Percentiles rank a stretch among this genome's conserved stretches.
Evolutionary conservation across 2,888 invertebrate genomes (phyloP).

Genomic region (Ormyrus rosae): DNA sequence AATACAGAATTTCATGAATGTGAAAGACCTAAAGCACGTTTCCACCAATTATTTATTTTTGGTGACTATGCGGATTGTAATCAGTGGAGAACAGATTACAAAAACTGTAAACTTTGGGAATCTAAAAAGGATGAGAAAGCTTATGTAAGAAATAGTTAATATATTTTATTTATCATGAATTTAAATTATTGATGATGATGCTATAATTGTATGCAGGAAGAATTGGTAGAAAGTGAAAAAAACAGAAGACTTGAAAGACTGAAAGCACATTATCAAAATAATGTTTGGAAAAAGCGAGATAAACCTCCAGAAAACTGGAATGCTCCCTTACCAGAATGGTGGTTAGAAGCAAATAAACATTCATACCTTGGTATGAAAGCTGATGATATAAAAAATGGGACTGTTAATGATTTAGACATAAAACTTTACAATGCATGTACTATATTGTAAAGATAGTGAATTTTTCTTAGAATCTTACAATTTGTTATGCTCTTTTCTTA

Average conservation of each 20-base stretch:
- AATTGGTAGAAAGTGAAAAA: constrained; percentile 85
- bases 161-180: not conserved
- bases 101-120: constrained; percentile 85
- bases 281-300: constrained; percentile 87
- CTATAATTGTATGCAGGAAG: constrained; percentile 75
- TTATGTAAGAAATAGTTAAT: constrained; percentile 78
- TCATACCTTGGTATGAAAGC: constrained; percentile 82
- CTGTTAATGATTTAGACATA: constrained; percentile 48
- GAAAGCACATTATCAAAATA: constrained; percentile 83
- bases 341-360: constrained; percentile 82
- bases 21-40: constrained; percentile 83
- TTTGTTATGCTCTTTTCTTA: not conserved
- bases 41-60: constrained; percentile 91
- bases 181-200: no score
- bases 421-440: constrained; percentile 53
- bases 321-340: constrained; percentile 86
- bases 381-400: constrained; percentile 78
- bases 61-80: constrained; percentile 86
- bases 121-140: constrained; percentile 81
- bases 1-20: constrained; percentile 90
- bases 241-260: constrained; percentile 81
- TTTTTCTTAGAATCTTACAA: constrained; percentile 3
- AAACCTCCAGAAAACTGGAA: constrained; percentile 90
- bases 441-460: constrained; percentile 58
- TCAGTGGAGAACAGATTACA: constrained; percentile 87